phyloP scores from a whole-genome alignment of 64 coral and sea anemone genomes.

The Montipora sp. region DNA sequence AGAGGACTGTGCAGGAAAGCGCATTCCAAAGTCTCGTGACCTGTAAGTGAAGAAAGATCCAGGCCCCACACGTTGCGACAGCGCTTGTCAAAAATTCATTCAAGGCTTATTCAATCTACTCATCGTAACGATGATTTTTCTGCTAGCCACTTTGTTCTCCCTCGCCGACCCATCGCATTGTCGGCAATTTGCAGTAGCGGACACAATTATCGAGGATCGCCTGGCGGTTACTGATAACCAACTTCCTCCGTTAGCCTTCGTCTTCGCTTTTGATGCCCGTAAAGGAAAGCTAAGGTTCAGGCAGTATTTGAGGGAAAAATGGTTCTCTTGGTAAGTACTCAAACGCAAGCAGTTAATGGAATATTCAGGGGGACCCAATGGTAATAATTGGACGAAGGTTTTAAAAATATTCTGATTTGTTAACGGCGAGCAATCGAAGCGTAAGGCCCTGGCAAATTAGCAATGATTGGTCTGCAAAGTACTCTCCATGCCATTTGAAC shows the following conservation, averaged over 20 bases:
- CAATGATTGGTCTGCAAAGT: too few relatives aligned
- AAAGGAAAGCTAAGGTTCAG: slow-evolving; percentile 72
- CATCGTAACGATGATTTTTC: neutral
- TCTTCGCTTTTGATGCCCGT: slow-evolving; percentile 65
- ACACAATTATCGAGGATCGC: slow-evolving; percentile 47
- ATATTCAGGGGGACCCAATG: too few relatives aligned
- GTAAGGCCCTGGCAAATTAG: too few relatives aligned
- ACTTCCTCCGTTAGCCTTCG: slow-evolving; percentile 41
- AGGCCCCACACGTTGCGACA: neutral
- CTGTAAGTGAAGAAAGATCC: neutral
- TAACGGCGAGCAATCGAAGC: too few relatives aligned
- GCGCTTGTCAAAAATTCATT: neutral
- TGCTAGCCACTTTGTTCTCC: neutral
- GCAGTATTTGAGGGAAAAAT: slow-evolving; percentile 31
- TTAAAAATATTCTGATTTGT: too few relatives aligned
- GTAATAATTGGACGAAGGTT: too few relatives aligned
- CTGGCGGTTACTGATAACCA: slow-evolving; percentile 75
- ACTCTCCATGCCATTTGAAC: too few relatives aligned
- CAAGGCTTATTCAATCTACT: neutral
- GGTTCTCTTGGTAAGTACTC: slow-evolving; percentile 73
- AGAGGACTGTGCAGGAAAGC: too few relatives aligned
- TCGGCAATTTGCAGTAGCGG: neutral
- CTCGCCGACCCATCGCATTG: neutral
- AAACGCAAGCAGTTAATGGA: neutral
- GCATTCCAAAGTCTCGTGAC: neutral